Evolutionary conservation across 2,113 vertebrate species (phyloP), one percentile per base, ranked within the genome.

Genomic region (Vombatus ursinus): DNA sequence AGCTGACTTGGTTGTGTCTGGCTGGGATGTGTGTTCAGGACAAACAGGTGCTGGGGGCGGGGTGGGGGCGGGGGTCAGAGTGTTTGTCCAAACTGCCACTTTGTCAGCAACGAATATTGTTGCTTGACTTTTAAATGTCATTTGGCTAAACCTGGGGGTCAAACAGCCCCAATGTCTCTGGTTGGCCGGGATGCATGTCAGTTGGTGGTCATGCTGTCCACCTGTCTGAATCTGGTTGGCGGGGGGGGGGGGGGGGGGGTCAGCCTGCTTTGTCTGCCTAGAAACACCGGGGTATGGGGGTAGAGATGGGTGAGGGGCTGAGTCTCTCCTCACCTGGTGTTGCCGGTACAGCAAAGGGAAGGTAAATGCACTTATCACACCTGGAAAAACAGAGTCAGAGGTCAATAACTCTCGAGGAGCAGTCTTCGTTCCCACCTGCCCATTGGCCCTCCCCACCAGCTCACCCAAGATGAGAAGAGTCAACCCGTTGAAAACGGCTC

Each of bases 391-490:
- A 95, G 54, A 97, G 92, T 68, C 11, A 8, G 8, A 23, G 19
- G 16, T 97, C 52, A 96, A 93, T 31, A 0, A 31, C 8, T 93
- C 54, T 31, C 37, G 22, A 8, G 31, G 51, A 84, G 23, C 12
- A 91, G 3, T 57, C 37, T 44, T 4, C 3, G 2, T 44, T 37
- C n/a, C 54, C 52, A 50, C 3, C 54, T 90, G 44, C 44, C 90
- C 90, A 94, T 23, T 0, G 24, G 28, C 9, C 68, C 48, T 1
- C 22, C 52, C 90, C 57, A 49, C n/a, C 5, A 44, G 94, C 99
- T 98, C 98, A 99, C 99, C 98, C 6, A 99, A 98, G 96, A 99
- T 99, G 97, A 99, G 98, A 96, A 99, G 98, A 95, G 99, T 99
- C 97, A 99, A 98, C 97, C 99, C 99, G 94, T 99, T 99, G 98